A percentile compares a stretch with the other conserved stretches of the same genome.
phyloP scores from a whole-genome alignment of 2,113 vertebrate genomes.

The Aegotheles bennettii region DNA sequence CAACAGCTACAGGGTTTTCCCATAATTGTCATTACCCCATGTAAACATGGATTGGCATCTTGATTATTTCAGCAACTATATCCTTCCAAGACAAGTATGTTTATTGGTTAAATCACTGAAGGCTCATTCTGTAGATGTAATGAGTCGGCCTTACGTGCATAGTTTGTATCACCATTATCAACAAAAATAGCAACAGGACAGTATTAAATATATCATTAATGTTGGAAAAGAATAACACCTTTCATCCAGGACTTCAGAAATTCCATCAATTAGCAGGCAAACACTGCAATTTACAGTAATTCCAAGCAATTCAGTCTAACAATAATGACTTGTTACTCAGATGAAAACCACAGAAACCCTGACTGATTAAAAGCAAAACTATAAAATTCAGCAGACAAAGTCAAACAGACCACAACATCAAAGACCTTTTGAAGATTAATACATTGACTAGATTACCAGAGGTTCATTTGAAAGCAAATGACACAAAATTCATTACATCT shows the following conservation, averaged over 20 bases:
- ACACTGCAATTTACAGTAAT: constrained; percentile 27
- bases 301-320: background rate
- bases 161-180: background rate
- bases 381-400: constrained; percentile 33
- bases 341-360: constrained; percentile 2
- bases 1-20: background rate
- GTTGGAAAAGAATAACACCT: background rate
- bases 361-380: constrained; percentile 34
- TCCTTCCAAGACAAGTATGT: background rate
- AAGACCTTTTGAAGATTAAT: constrained; percentile 56
- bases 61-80: background rate
- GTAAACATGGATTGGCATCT: background rate
- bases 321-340: constrained; percentile 10
- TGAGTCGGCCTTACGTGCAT: background rate
- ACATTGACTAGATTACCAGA: constrained; percentile 38
- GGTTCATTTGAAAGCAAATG: constrained; percentile 23
- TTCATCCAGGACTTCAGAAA: background rate
- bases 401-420: constrained; percentile 38
- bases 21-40: background rate
- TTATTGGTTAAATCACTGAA: background rate
- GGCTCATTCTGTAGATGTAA: background rate
- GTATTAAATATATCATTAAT: background rate
- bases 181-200: background rate
- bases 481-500: background rate
- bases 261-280: background rate